Base-by-base conservation (phyloP, 1,140 invertebrate species). In the Apocrypta bakeri region DNA sequence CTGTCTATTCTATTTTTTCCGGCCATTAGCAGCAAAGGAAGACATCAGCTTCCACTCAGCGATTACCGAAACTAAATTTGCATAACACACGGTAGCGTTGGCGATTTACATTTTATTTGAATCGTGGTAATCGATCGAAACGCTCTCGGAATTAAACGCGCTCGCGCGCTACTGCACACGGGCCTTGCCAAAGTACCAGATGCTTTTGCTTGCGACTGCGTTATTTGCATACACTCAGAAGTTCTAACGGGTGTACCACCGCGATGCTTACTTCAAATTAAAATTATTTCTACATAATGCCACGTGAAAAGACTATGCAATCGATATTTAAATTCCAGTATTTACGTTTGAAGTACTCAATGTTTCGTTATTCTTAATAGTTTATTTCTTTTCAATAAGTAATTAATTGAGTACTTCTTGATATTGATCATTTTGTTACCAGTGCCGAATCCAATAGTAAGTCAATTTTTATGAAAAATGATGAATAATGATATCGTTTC, bases 21-120 rank as follows among this genome's bases (percentile, higher is more conserved):
- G 84, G 83, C 85, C 87, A 88, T 90, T 90, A 90, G 87, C 85
- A 87, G 83, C 88, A 88, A 88, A 91, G 90, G 90, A 90, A 92
- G 90, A 91, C 90, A 91, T 91, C 90, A 90, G 90, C 90, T 90
- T 92, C 91, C 90, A 92, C 90, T 92, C 90, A 87, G 88, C 89
- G 91, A 92, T 92, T 92, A 91, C 90, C 89, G 86, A 87, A 89
- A 89, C 82, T 85, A 85, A 83, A 92, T 92, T 92, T 92, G 91
- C 91, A 92, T 92, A 91, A 91, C 90, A 91, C 89, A 90, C 90
- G 88, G 85, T 85, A 88, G 64, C 37, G 14, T 11, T 14, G 78
- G 29, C 78, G 42, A 79, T 79, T 79, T 79, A 72, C 78, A 79
- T 74, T 74, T 82, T 92, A 92, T 91, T 91, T 90, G 90, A 91